These are phyloP conservation scores for Abramis brama DNA, from an alignment of 2,113 vertebrate species.

Conservation along the genomic window DNA sequence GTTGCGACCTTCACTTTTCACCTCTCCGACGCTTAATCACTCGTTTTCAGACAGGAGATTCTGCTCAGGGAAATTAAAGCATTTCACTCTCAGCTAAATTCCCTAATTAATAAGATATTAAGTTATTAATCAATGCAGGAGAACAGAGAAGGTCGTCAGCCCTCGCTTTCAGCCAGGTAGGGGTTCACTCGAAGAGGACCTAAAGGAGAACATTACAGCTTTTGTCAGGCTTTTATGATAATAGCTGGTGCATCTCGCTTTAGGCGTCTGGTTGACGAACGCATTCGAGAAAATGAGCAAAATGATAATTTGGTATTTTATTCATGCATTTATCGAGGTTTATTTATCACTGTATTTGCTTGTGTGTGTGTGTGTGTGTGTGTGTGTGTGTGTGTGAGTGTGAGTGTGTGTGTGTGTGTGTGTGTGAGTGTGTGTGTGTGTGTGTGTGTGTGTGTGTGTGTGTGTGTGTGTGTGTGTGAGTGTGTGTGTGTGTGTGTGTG, in stretches of 20 bases:
- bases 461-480: no score
- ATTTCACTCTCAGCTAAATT: slow-evolving; percentile 86
- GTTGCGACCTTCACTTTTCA: slow-evolving; percentile 81
- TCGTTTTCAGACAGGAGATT: slow-evolving; percentile 82
- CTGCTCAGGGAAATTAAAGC: slow-evolving; percentile 86
- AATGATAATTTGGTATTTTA: not conserved
- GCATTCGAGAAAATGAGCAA: not conserved
- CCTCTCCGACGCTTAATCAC: slow-evolving; percentile 82
- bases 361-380: not conserved
- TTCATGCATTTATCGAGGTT: not conserved
- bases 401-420: no score
- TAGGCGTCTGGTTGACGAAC: not conserved
- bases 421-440: no score
- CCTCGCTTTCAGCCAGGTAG: slow-evolving; percentile 68
- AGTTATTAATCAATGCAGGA: slow-evolving; percentile 93
- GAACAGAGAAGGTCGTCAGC: slow-evolving; percentile 67
- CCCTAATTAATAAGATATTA: slow-evolving; percentile 94
- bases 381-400: no score
- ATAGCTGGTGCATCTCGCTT: not conserved
- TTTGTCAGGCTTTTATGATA: not conserved
- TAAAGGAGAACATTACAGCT: not conserved
- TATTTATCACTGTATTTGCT: not conserved
- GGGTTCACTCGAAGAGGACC: slow-evolving; percentile 3
- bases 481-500: no score
- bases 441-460: no score